A percentile compares a stretch with the other conserved stretches of the same genome.
Conservation (phyloP, 37 sponge, comb jelly and placozoan species). For the Tethya wilhelma region DNA sequence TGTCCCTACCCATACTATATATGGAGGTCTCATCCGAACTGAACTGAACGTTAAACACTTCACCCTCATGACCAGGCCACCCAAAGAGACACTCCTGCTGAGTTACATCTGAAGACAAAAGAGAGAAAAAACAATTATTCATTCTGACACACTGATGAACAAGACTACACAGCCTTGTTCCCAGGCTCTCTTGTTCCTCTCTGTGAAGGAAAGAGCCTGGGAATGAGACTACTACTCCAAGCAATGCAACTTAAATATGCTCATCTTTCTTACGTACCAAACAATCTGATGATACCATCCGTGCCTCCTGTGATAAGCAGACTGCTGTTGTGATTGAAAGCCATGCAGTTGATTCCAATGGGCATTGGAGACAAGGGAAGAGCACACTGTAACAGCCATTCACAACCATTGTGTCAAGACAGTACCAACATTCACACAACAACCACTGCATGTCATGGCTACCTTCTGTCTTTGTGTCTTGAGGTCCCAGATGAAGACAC, state of each 20-base stretch:
- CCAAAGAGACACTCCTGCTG: conserved; percentile 78
- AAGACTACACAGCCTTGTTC: too few species aligned
- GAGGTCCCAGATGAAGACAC: conserved; percentile 61
- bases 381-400: conserved; percentile 17
- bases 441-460: neutral
- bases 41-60: conserved; percentile 87
- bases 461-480: conserved; percentile 62
- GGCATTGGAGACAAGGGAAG: conserved; percentile 40
- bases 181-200: too few species aligned
- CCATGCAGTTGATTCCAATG: conserved; percentile 73
- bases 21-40: conserved; percentile 92
- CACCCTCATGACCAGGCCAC: conserved; percentile 86
- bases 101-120: conserved; percentile 54
- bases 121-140: neutral
- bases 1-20: conserved; percentile 81
- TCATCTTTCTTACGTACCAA: conserved; percentile 46
- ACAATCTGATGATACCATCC: conserved; percentile 93
- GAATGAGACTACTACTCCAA: too few species aligned
- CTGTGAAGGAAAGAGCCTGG: too few species aligned
- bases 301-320: conserved; percentile 88
- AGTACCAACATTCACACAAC: neutral
- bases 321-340: conserved; percentile 97
- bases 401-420: neutral
- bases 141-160: too few species aligned
- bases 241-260: neutral